Conservation (phyloP, 2,113 vertebrate species). For the Uropsilus gracilis region DNA sequence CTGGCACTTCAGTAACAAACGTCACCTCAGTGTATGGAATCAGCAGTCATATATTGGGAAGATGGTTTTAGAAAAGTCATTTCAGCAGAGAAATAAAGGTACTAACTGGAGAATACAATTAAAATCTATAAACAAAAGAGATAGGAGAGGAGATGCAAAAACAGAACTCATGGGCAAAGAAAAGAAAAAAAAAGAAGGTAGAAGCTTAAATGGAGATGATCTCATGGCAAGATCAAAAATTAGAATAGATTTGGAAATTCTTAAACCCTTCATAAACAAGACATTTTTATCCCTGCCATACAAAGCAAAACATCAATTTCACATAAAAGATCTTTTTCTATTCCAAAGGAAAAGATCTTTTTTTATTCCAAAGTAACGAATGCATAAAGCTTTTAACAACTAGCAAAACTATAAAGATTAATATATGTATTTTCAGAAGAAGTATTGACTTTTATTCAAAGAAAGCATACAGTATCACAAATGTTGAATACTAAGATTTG, state of each 20-base stretch:
- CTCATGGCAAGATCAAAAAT: background rate
- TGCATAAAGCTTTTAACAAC: background rate
- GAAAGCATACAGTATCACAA: background rate
- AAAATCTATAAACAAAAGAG: slow-evolving; percentile 35
- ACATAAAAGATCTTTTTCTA: background rate
- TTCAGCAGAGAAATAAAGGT: slow-evolving; percentile 7
- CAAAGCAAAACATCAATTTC: background rate
- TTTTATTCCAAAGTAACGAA: background rate
- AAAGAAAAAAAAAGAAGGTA: background rate
- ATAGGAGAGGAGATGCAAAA: background rate
- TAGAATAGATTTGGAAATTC: background rate
- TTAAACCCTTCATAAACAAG: background rate
- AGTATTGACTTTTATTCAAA: background rate
- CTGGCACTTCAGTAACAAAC: slow-evolving; percentile 3
- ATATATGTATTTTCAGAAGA: background rate
- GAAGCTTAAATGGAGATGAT: background rate
- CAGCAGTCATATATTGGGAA: background rate
- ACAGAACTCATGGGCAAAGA: background rate
- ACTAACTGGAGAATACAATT: background rate
- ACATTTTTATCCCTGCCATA: background rate
- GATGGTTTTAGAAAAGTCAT: slow-evolving; percentile 29
- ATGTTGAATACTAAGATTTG: background rate
- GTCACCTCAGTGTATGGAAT: background rate
- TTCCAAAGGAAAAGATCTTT: too few relatives aligned
- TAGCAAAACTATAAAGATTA: background rate